These are phyloP conservation scores for Trissoscelio sp. DNA, from an alignment of 2,888 invertebrate genomes.

Conservation along the genomic window DNA sequence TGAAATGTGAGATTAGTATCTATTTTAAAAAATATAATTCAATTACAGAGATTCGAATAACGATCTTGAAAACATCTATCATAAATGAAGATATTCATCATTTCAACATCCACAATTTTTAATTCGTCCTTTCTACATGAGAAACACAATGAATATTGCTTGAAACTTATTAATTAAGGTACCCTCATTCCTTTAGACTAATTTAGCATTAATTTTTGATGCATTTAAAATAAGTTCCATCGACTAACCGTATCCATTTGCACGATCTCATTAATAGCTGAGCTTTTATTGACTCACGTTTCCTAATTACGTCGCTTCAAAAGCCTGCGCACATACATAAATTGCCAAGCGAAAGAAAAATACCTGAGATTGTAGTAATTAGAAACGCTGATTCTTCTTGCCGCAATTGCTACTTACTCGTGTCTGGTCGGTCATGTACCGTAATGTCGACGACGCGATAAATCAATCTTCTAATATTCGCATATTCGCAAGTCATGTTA, in stretches of 20 bases:
- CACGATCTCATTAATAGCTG: slow-evolving; percentile 33
- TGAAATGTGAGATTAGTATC: slow-evolving; percentile 45
- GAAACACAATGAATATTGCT: not conserved
- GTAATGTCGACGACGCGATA: slow-evolving; percentile 53
- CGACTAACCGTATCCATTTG: slow-evolving; percentile 9
- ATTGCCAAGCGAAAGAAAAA: slow-evolving; percentile 53
- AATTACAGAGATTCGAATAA: slow-evolving; percentile 37
- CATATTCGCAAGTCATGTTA: slow-evolving; percentile 61
- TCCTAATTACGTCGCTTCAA: slow-evolving; percentile 45
- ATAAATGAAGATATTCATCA: not conserved
- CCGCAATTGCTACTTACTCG: slow-evolving; percentile 42
- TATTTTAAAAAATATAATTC: slow-evolving; percentile 23
- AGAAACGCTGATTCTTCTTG: slow-evolving; percentile 56
- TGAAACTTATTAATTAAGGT: not conserved
- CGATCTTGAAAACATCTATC: not conserved
- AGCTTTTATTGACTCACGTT: slow-evolving; percentile 58
- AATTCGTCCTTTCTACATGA: not conserved
- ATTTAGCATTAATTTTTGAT: not conserved
- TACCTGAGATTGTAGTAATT: slow-evolving; percentile 57
- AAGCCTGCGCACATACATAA: slow-evolving; percentile 38
- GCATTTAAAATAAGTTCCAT: slow-evolving; percentile 9
- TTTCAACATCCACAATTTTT: too few species aligned
- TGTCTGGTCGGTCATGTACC: slow-evolving; percentile 35
- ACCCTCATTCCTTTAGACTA: not conserved
- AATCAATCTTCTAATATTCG: slow-evolving; percentile 63